Evolutionary conservation across 1,140 invertebrate genomes (phyloP).

Genomic region (Trachelipus rathkii): DNA sequence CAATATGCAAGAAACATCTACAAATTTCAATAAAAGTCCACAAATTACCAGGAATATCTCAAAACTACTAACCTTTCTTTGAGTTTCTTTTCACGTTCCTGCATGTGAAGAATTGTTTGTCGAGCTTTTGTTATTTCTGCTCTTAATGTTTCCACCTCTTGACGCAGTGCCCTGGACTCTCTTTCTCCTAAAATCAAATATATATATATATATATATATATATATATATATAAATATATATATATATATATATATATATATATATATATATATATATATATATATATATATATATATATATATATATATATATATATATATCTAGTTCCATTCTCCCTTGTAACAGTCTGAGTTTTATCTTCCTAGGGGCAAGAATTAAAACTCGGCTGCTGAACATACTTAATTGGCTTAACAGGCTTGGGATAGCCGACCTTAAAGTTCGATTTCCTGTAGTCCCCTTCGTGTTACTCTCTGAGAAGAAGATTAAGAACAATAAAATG

Average conservation of each 20-base stretch:
- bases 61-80: conserved; percentile 33
- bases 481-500: too few relatives aligned
- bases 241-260: conserved; percentile 7
- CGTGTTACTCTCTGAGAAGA: too few relatives aligned
- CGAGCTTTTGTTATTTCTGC: conserved; percentile 54
- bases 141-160: conserved; percentile 54
- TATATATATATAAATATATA: neutral
- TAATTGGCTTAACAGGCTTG: too few relatives aligned
- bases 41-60: neutral
- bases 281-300: conserved; percentile 4
- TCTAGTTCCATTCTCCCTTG: too few relatives aligned
- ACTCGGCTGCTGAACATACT: too few relatives aligned
- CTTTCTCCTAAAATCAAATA: conserved; percentile 21
- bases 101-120: conserved; percentile 53
- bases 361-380: too few relatives aligned
- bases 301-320: neutral
- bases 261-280: neutral
- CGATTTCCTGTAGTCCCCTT: too few relatives aligned
- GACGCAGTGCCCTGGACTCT: conserved; percentile 34
- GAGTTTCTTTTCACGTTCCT: conserved; percentile 53
- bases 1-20: too few relatives aligned
- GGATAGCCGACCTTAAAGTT: too few relatives aligned
- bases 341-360: too few relatives aligned
- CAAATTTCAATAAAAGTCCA: too few relatives aligned
- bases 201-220: neutral